Conservation (phyloP, 2,888 invertebrate species). For the Galerucella calmariensis region DNA sequence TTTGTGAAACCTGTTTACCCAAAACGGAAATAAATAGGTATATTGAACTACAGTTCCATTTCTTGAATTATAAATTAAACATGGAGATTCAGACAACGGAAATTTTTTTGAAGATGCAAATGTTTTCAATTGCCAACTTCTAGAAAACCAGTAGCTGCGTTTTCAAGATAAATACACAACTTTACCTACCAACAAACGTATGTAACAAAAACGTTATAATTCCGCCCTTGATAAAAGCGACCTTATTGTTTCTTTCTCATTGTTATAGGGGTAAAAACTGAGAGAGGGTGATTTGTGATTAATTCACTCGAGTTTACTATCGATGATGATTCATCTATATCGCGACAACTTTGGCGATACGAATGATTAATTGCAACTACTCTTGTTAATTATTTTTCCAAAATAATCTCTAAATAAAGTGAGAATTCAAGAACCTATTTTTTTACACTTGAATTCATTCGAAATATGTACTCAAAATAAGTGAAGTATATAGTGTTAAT, state of each 20-base stretch:
- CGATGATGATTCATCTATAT: slow-evolving; percentile 48
- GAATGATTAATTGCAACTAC: slow-evolving; percentile 40
- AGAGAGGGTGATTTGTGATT: slow-evolving; percentile 50
- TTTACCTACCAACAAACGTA: not conserved
- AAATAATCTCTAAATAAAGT: too few relatives aligned
- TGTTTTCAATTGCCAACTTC: not conserved
- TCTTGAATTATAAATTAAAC: too few relatives aligned
- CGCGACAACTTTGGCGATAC: slow-evolving; percentile 42
- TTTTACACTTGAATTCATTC: too few relatives aligned
- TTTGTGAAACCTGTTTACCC: too few relatives aligned
- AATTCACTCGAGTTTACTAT: slow-evolving; percentile 46
- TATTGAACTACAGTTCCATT: too few relatives aligned
- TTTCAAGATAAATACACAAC: not conserved
- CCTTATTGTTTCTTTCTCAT: slow-evolving; percentile 52
- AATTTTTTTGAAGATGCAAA: not conserved
- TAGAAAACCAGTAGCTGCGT: not conserved
- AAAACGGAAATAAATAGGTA: too few relatives aligned
- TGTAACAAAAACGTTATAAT: not conserved
- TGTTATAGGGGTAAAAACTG: slow-evolving; percentile 49
- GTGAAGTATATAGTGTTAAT: too few relatives aligned
- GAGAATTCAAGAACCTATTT: too few relatives aligned
- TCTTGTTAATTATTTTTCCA: slow-evolving; percentile 1
- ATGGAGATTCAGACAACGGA: not conserved
- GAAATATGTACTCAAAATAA: too few relatives aligned
- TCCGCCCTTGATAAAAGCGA: slow-evolving; percentile 36